phyloP scores from a whole-genome alignment of 2,113 vertebrate species.

The Nothoprocta perdicaria region DNA sequence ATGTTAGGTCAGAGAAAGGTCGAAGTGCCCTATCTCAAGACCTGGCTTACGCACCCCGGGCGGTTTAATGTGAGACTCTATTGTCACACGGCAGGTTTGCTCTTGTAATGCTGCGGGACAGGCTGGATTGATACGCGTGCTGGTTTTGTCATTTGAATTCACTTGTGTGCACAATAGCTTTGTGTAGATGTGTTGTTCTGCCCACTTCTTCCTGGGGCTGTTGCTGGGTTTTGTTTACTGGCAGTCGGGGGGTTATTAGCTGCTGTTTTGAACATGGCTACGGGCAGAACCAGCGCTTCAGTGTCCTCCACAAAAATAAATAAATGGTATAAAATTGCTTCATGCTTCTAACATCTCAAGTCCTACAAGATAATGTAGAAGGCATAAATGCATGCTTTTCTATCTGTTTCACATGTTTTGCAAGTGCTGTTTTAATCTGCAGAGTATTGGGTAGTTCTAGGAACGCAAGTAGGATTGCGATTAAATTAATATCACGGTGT shows the following conservation, averaged over 20 bases:
- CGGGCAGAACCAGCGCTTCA: background rate
- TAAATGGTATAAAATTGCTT: background rate
- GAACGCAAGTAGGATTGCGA: background rate
- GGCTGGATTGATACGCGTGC: background rate
- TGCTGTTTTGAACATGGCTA: background rate
- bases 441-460: background rate
- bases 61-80: background rate
- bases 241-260: background rate
- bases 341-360: background rate
- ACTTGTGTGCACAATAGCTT: background rate
- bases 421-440: background rate
- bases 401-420: background rate
- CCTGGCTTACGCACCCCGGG: background rate
- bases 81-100: background rate
- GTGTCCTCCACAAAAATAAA: background rate
- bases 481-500: background rate
- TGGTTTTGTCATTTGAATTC: background rate
- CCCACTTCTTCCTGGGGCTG: background rate
- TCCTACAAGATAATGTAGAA: background rate
- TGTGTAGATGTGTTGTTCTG: background rate
- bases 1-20: slow-evolving; percentile 23
- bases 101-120: background rate
- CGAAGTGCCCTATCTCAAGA: background rate
- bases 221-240: background rate
- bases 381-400: background rate